Evolutionary conservation across 1,140 invertebrate species (phyloP), one percentile per base, ranked within the genome.

Genomic region (Lepidotrigona ventralis): DNA sequence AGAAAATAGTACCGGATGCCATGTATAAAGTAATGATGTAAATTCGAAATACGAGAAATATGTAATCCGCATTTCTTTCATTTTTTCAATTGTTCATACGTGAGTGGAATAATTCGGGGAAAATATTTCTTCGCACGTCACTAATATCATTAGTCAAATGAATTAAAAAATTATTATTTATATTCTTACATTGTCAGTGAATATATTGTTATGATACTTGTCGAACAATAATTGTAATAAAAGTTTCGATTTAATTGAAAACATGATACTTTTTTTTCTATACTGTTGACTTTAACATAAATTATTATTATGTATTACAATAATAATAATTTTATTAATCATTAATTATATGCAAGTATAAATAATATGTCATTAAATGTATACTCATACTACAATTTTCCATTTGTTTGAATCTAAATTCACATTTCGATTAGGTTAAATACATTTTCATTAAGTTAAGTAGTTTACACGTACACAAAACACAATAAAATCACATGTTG

Each of bases 1-100:
- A 46, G 39, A 9, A 46, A 46, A 8, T 46, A 9, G 6, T 46
- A 8, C 39, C 6, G 39, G 39, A 39, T 6, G 6, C 39, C 39
- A 46, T 29, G 71, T 29, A 60, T 6, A 88, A 88, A 87, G 80
- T 87, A 91, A 91, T 92, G 89, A 92, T 90, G 92, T 93, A 91
- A 92, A 92, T 90, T 88, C 82, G 88, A 86, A 92, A 92, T 92
- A 90, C 92, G 89, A 83, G 83, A 88, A 92, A 92, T 92, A 90
- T 92, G 91, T 91, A 1, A 51, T 1, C 14, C 17, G n/a, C 12
- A 2, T 51, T 26, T 58, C n/a, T 33, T 21, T 60, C 12, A 23
- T 71, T 26, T 9, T 46, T 39, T 39, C 1, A 12, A 0, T 68
- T 29, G 6, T 6, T 29, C 9, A 29, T 29, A 33, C 2, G 15